Conservation (phyloP, 2,113 vertebrate genomes). For the Morone chrysops region DNA sequence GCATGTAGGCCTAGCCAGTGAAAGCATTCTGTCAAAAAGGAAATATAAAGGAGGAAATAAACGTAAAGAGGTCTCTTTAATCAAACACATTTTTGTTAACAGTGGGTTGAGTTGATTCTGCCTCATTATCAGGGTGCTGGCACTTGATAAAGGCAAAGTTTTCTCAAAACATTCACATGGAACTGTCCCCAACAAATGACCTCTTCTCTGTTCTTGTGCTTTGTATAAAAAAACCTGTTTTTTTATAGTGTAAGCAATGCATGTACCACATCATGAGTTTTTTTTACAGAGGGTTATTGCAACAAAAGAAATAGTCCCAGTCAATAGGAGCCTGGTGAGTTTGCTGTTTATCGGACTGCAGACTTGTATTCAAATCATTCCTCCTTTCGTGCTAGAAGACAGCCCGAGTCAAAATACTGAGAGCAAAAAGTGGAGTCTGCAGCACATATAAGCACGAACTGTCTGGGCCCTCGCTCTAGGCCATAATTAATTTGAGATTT, state of each 20-base stretch:
- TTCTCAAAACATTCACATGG: too few species aligned
- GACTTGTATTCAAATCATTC: constrained; percentile 68
- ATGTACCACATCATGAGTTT: constrained; percentile 1
- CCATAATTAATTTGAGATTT: constrained; percentile 99
- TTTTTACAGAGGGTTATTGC: constrained; percentile 17
- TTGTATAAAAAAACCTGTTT: background rate
- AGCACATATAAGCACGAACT: constrained; percentile 89
- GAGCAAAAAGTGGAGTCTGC: constrained; percentile 88
- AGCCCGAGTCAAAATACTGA: constrained; percentile 79
- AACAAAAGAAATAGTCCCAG: constrained; percentile 35
- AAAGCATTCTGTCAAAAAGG: background rate
- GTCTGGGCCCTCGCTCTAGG: constrained; percentile 96
- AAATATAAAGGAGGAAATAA: background rate
- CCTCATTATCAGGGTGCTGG: background rate
- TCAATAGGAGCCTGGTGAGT: constrained; percentile 42
- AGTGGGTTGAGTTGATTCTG: background rate
- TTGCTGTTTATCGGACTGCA: constrained; percentile 68
- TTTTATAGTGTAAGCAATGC: too few species aligned
- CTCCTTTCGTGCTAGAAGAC: constrained; percentile 74
- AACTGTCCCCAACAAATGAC: background rate
- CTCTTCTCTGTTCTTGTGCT: background rate
- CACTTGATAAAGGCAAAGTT: too few species aligned
- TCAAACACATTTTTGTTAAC: background rate
- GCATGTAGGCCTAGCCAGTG: background rate
- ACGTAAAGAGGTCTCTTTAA: background rate